Base-by-base conservation (phyloP, 2,113 vertebrate species). In the Polypterus senegalus region DNA sequence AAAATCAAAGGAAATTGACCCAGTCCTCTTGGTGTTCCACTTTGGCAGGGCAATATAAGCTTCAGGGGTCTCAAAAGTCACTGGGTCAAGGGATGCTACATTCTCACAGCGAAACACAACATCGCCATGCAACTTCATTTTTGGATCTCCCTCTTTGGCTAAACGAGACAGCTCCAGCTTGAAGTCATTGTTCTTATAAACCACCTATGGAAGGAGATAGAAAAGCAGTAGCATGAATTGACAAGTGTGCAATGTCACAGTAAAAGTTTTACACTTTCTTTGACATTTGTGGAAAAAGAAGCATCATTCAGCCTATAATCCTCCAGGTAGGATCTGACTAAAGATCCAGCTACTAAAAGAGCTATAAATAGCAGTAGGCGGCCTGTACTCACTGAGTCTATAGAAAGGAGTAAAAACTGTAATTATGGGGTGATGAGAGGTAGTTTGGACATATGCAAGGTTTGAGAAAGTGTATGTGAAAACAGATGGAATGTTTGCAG, bases 131-230 rank as follows among this genome's bases (percentile, higher is more conserved):
- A 95, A 79, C 69, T 87, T 87, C 82, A 97, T 89, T 74, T 83
- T 91, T 11, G 87, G 82, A 79, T 95, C 92, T 1, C 79, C 86
- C 68, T 87, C 87, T 61, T 91, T 90, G 6, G 94, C 94, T 74
- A 97, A 81, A 5, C 82, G 90, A 8, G 94, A 97, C 43, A 97
- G 84, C 53, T 93, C 92, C 79, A 97, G 84, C 74, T 90, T 89
- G 75, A 95, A 93, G 81, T 97, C 94, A 11, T 93, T 97, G 83
- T 97, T 97, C 81, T 91, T 97, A 77, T 97, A 97, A 64, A 97
- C 86, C 71, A 97, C 93, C 93, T 97, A 71, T 1, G 3, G 67
- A 65, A 71, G 64, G 8, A 73, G 9, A 49, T 1, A 4, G 48
- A 1, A n/a, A 2, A 7, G 1, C 6, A 8, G 48, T 8, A 4